A percentile compares a stretch with the other conserved stretches of the same genome.
Conservation (phyloP, 2,888 invertebrate genomes). For the Mayetiola destructor region DNA sequence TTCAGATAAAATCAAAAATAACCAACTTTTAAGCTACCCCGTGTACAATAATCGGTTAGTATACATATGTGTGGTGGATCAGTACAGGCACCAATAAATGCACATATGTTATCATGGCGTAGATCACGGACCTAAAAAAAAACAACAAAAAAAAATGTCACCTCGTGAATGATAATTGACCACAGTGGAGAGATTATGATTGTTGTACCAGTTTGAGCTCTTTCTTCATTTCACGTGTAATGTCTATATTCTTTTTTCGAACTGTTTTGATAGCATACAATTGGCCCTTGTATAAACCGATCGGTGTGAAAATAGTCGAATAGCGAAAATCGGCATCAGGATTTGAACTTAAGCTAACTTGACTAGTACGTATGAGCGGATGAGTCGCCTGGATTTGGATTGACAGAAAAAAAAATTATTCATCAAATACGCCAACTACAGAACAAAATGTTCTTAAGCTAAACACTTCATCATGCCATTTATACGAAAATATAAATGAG, state of each 20-base stretch:
- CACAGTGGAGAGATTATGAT: too few species aligned
- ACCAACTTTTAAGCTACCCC: constrained; percentile 76
- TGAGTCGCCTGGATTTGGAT: constrained; percentile 37
- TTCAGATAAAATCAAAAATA: neutral
- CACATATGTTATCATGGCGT: constrained; percentile 80
- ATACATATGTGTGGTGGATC: constrained; percentile 83
- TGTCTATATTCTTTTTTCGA: constrained; percentile 71
- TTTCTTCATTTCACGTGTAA: constrained; percentile 80
- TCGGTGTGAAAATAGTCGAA: constrained; percentile 78
- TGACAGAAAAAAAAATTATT: neutral
- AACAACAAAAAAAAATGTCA: constrained; percentile 1
- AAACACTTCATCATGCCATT: too few species aligned
- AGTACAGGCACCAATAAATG: constrained; percentile 83
- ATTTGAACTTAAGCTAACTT: constrained; percentile 83
- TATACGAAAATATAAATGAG: too few species aligned
- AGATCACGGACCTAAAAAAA: constrained; percentile 64
- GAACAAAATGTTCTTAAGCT: neutral
- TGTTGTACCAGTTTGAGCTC: constrained; percentile 73
- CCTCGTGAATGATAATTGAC: too few species aligned
- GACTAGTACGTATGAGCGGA: constrained; percentile 63
- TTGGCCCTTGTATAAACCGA: constrained; percentile 76
- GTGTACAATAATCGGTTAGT: constrained; percentile 74
- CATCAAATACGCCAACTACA: neutral
- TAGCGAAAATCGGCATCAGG: constrained; percentile 81
- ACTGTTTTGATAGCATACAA: constrained; percentile 78